These are phyloP conservation scores for Pangasianodon gigas DNA, from an alignment of 2,113 vertebrate genomes.

Conservation along the genomic window DNA sequence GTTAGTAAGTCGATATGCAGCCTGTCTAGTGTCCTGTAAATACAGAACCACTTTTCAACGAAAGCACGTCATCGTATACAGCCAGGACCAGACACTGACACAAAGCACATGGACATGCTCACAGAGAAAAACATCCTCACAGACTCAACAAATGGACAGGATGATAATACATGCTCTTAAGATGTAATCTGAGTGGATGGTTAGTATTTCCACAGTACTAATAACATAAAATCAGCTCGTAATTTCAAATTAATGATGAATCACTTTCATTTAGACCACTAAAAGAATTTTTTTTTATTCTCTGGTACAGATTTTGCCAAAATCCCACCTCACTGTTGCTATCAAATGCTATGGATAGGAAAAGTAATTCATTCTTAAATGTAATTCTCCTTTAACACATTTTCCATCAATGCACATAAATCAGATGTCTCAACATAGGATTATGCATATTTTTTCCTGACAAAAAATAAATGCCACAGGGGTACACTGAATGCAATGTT, in stretches of 20 bases:
- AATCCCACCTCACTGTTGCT: not conserved
- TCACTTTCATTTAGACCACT: not conserved
- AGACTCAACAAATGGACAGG: slow-evolving; percentile 11
- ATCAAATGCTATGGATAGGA: not conserved
- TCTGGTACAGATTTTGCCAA: not conserved
- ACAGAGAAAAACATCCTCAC: not conserved
- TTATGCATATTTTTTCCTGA: not conserved
- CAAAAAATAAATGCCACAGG: not conserved
- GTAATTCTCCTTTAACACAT: not conserved
- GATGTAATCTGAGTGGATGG: not conserved
- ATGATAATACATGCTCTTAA: not conserved
- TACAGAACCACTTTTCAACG: slow-evolving; percentile 37
- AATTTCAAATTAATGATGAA: not conserved
- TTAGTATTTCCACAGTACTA: not conserved
- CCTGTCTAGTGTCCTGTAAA: slow-evolving; percentile 45
- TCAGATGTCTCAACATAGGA: not conserved
- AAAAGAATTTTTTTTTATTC: not conserved
- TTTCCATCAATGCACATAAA: not conserved
- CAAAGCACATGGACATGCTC: not conserved
- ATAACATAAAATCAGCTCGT: not conserved
- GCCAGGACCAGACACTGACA: not conserved
- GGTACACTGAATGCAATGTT: not conserved
- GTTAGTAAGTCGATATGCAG: slow-evolving; percentile 53
- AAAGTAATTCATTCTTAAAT: not conserved
- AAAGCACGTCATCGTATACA: not conserved